Percentiles rank a stretch among this genome's conserved stretches.
Conservation (phyloP, 2,888 invertebrate species). For the Conus canariensis region DNA sequence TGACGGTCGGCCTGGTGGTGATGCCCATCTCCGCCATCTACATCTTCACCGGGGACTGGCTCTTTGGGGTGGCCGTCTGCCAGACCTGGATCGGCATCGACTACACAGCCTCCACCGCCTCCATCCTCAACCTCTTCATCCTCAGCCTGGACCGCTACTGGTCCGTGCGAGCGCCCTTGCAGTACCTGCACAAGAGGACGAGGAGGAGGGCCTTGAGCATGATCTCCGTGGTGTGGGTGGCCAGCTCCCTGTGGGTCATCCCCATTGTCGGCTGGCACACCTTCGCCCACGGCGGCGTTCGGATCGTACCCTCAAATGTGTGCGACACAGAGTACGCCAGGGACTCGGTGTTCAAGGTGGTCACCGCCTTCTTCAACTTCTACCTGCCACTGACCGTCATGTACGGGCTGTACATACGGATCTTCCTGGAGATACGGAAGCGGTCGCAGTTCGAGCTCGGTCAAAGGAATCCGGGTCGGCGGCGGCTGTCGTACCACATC, state of each 20-base stretch:
- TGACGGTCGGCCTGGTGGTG: conserved; percentile 80
- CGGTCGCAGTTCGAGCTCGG: conserved; percentile 78
- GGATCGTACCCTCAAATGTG: conserved; percentile 72
- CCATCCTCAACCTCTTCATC: conserved; percentile 82
- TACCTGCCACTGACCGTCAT: conserved; percentile 81
- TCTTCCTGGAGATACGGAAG: conserved; percentile 80
- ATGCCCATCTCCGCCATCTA: conserved; percentile 81
- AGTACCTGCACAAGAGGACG: conserved; percentile 80
- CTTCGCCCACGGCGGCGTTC: conserved; percentile 73
- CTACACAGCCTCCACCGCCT: conserved; percentile 83
- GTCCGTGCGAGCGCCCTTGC: conserved; percentile 81
- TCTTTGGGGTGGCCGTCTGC: conserved; percentile 81
- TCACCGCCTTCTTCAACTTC: conserved; percentile 81
- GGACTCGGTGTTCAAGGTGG: conserved; percentile 79
- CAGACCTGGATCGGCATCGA: conserved; percentile 82
- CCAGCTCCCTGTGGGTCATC: conserved; percentile 80
- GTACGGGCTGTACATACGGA: conserved; percentile 80
- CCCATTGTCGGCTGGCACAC: conserved; percentile 81
- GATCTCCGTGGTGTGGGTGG: conserved; percentile 80
- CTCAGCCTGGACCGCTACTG: conserved; percentile 80
- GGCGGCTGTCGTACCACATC: conserved; percentile 46
- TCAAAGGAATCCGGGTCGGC: conserved; percentile 64
- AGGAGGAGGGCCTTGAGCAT: conserved; percentile 80
- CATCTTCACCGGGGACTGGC: conserved; percentile 78
- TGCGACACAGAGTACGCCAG: conserved; percentile 81